These are phyloP conservation scores for Limosa lapponica DNA, from an alignment of 2,797 vertebrate genomes.

Conservation along the genomic window DNA sequence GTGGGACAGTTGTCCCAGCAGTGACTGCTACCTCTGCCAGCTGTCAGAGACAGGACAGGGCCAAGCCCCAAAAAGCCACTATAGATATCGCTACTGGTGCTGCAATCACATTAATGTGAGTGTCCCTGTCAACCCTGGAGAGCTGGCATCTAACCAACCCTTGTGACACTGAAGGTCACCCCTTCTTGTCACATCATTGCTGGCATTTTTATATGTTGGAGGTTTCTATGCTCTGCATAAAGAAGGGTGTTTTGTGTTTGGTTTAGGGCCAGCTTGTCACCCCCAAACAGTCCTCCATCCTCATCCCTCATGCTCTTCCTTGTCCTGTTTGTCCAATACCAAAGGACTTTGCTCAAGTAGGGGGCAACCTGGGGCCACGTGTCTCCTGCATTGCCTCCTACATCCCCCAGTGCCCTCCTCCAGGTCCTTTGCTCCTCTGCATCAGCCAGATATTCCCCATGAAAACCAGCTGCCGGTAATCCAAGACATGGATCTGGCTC, in stretches of 20 bases:
- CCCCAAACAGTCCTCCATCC: neutral
- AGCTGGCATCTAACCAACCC: neutral
- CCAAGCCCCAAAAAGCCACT: neutral
- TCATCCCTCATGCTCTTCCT: neutral
- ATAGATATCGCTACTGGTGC: neutral
- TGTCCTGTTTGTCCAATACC: neutral
- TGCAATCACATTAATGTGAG: neutral
- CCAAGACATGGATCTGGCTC: neutral
- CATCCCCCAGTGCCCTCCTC: neutral
- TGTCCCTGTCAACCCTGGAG: neutral
- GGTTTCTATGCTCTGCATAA: neutral
- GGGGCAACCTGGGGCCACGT: rapidly evolving
- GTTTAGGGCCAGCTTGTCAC: neutral
- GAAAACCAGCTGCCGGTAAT: neutral
- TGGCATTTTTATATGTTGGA: neutral
- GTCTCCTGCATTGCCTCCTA: neutral
- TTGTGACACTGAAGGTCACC: neutral
- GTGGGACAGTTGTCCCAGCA: neutral
- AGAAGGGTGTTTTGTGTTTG: neutral
- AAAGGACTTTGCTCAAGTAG: neutral
- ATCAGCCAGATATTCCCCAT: neutral
- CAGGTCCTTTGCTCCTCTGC: neutral
- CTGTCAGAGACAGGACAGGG: neutral
- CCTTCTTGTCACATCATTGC: neutral
- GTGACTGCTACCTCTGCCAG: neutral